Evolutionary conservation across 2,888 invertebrate genomes (phyloP).

Genomic region (Auanema freiburgensis): DNA sequence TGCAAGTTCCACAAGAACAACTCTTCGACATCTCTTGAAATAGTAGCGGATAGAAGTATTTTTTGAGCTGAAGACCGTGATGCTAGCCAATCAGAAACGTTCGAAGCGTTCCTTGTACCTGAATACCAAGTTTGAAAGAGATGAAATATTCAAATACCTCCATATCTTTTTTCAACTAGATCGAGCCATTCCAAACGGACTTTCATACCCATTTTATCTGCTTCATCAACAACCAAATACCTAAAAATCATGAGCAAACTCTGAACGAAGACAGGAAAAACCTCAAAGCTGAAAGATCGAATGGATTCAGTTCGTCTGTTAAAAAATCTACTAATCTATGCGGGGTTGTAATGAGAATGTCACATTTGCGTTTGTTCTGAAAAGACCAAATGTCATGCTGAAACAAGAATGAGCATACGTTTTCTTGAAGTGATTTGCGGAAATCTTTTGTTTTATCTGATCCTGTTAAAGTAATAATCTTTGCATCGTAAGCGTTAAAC

Average conservation of each 20-base stretch:
- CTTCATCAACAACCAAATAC: constrained; percentile 83
- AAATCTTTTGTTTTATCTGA: constrained; percentile 10
- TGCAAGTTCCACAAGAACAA: constrained; percentile 84
- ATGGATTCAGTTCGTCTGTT: not conserved
- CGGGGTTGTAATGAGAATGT: constrained; percentile 13
- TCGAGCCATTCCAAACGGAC: constrained; percentile 88
- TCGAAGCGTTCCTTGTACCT: constrained; percentile 10
- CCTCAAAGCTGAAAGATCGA: constrained; percentile 5
- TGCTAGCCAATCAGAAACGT: constrained; percentile 6
- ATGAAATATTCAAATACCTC: constrained; percentile 24
- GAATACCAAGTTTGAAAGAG: constrained; percentile 5
- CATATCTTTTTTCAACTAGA: constrained; percentile 73
- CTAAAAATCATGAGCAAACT: constrained; percentile 15
- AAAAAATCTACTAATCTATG: constrained; percentile 13
- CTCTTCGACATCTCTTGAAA: constrained; percentile 81
- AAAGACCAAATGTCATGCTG: not conserved
- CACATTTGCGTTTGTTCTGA: constrained; percentile 1
- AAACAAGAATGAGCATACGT: no score
- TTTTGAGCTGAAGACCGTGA: constrained; percentile 73
- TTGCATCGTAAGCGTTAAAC: constrained; percentile 38
- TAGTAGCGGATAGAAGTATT: constrained; percentile 91
- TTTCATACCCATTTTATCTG: constrained; percentile 89
- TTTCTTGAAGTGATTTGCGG: no score
- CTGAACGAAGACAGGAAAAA: no score
- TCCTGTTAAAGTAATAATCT: constrained; percentile 37